Conservation (phyloP, 2,888 invertebrate species). For the Phytoseiulus persimilis region DNA sequence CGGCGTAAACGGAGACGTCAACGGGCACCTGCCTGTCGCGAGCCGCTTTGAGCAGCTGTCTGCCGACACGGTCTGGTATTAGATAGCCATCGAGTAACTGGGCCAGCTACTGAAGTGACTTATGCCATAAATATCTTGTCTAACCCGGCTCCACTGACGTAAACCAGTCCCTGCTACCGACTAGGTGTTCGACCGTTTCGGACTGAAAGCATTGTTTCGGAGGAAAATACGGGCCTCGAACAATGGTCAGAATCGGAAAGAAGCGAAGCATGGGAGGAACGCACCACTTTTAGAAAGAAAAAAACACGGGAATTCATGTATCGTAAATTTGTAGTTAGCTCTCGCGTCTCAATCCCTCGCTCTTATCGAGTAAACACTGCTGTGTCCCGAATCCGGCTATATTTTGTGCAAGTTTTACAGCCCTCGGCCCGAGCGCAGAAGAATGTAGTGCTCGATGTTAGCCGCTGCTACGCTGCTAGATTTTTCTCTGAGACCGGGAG, state of each 20-base stretch:
- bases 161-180: background rate
- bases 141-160: background rate
- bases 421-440: background rate
- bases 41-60: background rate
- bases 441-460: background rate
- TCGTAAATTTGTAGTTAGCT: background rate
- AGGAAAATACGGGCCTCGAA: background rate
- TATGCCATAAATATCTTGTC: background rate
- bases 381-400: background rate
- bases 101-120: background rate
- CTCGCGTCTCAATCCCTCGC: background rate
- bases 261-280: no score
- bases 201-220: background rate
- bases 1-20: background rate
- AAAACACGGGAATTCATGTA: background rate
- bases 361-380: background rate
- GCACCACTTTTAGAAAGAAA: background rate
- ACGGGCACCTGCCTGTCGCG: background rate
- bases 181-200: background rate
- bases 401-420: background rate
- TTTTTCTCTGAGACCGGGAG: background rate
- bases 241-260: background rate
- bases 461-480: background rate
- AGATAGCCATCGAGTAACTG: background rate
- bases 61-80: background rate